phyloP scores from a whole-genome alignment of 2,113 vertebrate genomes.

The Haemorhous mexicanus region DNA sequence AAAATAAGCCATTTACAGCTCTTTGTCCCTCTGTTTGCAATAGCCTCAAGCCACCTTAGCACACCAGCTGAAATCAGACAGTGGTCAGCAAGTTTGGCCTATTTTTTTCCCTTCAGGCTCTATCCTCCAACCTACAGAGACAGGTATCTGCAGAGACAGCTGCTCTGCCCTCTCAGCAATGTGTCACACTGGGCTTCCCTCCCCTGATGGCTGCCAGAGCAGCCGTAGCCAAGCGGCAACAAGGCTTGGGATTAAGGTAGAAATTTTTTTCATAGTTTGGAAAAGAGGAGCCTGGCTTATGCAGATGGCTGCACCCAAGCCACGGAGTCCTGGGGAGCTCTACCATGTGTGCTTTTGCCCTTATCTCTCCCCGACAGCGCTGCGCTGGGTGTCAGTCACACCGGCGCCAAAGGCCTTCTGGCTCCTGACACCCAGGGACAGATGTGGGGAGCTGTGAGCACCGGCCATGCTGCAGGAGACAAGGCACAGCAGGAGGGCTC shows the following conservation, averaged over 20 bases:
- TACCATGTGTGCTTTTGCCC: fast-evolving
- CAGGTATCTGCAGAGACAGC: neutral
- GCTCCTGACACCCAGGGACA: neutral
- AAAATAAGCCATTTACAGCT: neutral
- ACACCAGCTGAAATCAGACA: neutral
- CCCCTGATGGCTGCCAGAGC: neutral
- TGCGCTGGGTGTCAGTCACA: neutral
- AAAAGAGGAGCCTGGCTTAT: neutral
- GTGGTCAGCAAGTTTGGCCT: neutral
- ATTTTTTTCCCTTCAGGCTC: neutral
- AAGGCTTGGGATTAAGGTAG: neutral
- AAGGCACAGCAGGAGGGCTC: neutral
- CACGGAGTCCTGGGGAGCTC: neutral
- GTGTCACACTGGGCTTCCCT: fast-evolving
- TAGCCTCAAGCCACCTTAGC: neutral
- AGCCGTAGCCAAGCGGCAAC: neutral
- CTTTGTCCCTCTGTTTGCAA: neutral
- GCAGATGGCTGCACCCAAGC: neutral
- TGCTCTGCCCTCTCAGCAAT: neutral
- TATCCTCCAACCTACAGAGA: neutral
- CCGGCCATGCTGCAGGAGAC: neutral
- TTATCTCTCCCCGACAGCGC: neutral
- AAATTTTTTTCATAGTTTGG: neutral
- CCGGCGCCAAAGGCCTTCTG: neutral
- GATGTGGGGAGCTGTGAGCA: neutral